Evolutionary conservation across 2,888 invertebrate species (phyloP).

Genomic region (Stenoptilia bipunctidactyla): DNA sequence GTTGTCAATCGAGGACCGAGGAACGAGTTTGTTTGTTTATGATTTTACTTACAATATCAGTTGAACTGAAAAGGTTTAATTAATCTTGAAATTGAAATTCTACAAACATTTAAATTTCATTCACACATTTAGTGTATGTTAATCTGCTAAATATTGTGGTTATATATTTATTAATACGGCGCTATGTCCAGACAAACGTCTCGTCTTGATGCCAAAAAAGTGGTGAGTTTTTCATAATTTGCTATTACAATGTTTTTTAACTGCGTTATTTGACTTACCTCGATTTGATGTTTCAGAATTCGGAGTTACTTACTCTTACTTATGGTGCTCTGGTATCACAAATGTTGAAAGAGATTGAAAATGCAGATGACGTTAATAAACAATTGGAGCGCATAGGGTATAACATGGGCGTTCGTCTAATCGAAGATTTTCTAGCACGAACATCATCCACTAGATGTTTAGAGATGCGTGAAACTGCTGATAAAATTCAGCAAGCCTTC

Average conservation of each 20-base stretch:
- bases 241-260: conserved; percentile 2
- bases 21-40: too few relatives aligned
- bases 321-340: conserved; percentile 98
- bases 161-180: too few relatives aligned
- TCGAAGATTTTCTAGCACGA: conserved; percentile 97
- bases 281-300: conserved; percentile 76
- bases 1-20: neutral
- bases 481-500: conserved; percentile 88
- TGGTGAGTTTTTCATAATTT: conserved; percentile 60
- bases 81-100: too few relatives aligned
- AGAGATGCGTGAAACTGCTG: conserved; percentile 97
- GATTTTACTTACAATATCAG: too few relatives aligned
- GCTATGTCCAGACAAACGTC: conserved; percentile 77
- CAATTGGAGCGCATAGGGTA: conserved; percentile 96
- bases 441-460: conserved; percentile 91
- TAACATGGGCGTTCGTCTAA: conserved; percentile 97
- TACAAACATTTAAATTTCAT: too few relatives aligned
- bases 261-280: too few relatives aligned
- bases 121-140: too few relatives aligned
- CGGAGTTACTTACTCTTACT: conserved; percentile 95
- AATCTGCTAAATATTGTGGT: too few relatives aligned
- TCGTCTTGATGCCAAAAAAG: conserved; percentile 82
- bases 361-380: conserved; percentile 97
- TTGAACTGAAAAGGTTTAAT: too few relatives aligned
- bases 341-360: conserved; percentile 96